Percentiles rank a stretch among this genome's conserved stretches.
These are phyloP conservation scores for Leptopterna dolabrata DNA, from an alignment of 2,888 invertebrate genomes.

Conservation along the genomic window DNA sequence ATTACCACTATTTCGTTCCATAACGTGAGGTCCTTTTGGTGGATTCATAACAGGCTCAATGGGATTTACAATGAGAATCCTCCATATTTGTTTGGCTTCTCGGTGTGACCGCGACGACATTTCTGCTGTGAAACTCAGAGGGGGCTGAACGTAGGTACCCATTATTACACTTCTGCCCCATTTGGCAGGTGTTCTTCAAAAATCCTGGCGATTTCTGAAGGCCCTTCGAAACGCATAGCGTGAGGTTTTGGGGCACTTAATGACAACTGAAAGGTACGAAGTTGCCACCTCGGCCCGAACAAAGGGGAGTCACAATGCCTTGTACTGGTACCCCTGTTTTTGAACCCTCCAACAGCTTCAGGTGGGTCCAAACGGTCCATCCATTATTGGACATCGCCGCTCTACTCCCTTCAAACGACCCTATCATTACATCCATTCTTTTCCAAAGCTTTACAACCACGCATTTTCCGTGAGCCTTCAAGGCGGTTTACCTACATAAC, in stretches of 20 bases:
- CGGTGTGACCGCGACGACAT: background rate
- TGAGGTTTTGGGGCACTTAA: constrained; percentile 2
- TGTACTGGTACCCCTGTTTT: background rate
- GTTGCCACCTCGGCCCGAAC: constrained; percentile 2
- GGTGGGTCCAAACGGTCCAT: background rate
- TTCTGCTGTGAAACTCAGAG: background rate
- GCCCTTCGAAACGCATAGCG: background rate
- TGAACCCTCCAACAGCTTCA: constrained; percentile 5
- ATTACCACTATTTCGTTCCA: no score
- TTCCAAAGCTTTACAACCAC: constrained; percentile 16
- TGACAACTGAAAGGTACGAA: background rate
- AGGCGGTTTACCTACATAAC: constrained; percentile 7
- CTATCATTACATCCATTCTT: constrained; percentile 39
- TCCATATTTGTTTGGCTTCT: background rate
- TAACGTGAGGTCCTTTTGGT: no score
- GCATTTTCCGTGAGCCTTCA: constrained; percentile 23
- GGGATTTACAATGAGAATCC: background rate
- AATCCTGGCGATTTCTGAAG: background rate
- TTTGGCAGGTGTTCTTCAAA: background rate
- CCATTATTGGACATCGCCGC: constrained; percentile 3
- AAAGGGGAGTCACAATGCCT: background rate
- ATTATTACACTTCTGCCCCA: constrained; percentile 7
- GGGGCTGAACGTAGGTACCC: background rate
- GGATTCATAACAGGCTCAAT: no score
- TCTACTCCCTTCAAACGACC: constrained; percentile 19